These are phyloP conservation scores for Pristionchus maxplancki DNA, from an alignment of 2,888 invertebrate species.

Conservation along the genomic window DNA sequence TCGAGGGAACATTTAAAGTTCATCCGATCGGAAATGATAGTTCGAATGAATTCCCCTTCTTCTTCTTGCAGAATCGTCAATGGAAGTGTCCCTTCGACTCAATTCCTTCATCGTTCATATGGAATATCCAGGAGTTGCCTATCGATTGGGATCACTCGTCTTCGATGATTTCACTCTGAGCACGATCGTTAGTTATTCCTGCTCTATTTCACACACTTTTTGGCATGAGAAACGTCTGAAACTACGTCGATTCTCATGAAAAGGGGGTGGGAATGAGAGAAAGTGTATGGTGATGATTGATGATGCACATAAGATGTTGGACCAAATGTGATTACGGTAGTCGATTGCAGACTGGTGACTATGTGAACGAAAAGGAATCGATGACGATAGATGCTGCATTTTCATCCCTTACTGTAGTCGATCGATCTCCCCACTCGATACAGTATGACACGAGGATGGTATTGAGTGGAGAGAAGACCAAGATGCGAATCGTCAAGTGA, in stretches of 20 bases:
- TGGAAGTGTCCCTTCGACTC: neutral
- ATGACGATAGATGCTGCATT: slow-evolving; percentile 42
- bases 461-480: slow-evolving; percentile 44
- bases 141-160: slow-evolving; percentile 40
- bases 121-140: slow-evolving; percentile 46
- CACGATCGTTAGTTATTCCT: slow-evolving; percentile 3
- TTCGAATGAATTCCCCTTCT: neutral
- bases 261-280: slow-evolving; percentile 15
- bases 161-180: slow-evolving; percentile 36
- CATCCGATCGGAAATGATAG: neutral
- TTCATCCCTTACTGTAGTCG: slow-evolving; percentile 33
- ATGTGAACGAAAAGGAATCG: neutral
- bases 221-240: neutral
- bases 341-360: slow-evolving; percentile 8
- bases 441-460: slow-evolving; percentile 40
- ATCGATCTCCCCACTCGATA: slow-evolving; percentile 45
- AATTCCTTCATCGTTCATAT: slow-evolving; percentile 35
- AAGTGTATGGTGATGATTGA: neutral
- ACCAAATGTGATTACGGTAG: neutral
- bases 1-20: slow-evolving; percentile 9
- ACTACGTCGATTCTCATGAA: neutral
- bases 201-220: neutral
- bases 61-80: slow-evolving; percentile 12
- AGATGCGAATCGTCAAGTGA: slow-evolving; percentile 43
- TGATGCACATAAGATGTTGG: neutral